A percentile compares a stretch with the other conserved stretches of the same genome.
Evolutionary conservation across 2,888 invertebrate species (phyloP).

Genomic region (Drosophila kambysellisi): DNA sequence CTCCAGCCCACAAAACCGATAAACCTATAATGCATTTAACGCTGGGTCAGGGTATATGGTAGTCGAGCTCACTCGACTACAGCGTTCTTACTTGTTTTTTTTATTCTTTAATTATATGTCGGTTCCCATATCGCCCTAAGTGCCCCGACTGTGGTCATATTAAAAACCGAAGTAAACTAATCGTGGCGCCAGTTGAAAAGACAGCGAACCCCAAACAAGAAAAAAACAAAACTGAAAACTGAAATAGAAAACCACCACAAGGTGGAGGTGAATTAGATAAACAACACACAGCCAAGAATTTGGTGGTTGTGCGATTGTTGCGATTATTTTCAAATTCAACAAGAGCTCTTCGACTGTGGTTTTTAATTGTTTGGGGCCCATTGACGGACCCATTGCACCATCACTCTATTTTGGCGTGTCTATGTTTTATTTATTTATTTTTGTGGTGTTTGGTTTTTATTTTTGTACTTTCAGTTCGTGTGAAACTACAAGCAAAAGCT

Average conservation of each 20-base stretch:
- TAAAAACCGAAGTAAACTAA: constrained; percentile 34
- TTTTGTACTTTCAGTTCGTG: constrained; percentile 14
- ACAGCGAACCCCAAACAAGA: constrained; percentile 22
- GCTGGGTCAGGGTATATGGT: no score
- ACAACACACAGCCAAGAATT: constrained; percentile 11
- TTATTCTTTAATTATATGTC: constrained; percentile 23
- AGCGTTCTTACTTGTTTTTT: no score
- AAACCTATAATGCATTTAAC: no score
- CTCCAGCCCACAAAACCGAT: no score
- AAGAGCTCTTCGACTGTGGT: constrained; percentile 20
- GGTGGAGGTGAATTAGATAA: constrained; percentile 55
- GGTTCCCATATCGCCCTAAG: constrained; percentile 22
- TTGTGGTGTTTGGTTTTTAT: not conserved
- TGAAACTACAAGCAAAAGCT: constrained; percentile 27
- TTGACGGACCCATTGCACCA: constrained; percentile 33
- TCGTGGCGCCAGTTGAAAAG: constrained; percentile 20
- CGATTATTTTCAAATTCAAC: constrained; percentile 54
- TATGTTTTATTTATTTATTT: constrained; percentile 1
- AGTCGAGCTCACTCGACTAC: no score
- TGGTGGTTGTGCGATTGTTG: not conserved
- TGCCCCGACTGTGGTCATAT: constrained; percentile 37
- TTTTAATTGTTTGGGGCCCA: constrained; percentile 20
- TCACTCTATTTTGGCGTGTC: not conserved
- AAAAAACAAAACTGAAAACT: constrained; percentile 5
- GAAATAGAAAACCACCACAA: constrained; percentile 50